A percentile compares a stretch with the other conserved stretches of the same genome.
Conservation (phyloP, 2,113 vertebrate genomes). For the Nettapus auritus region DNA sequence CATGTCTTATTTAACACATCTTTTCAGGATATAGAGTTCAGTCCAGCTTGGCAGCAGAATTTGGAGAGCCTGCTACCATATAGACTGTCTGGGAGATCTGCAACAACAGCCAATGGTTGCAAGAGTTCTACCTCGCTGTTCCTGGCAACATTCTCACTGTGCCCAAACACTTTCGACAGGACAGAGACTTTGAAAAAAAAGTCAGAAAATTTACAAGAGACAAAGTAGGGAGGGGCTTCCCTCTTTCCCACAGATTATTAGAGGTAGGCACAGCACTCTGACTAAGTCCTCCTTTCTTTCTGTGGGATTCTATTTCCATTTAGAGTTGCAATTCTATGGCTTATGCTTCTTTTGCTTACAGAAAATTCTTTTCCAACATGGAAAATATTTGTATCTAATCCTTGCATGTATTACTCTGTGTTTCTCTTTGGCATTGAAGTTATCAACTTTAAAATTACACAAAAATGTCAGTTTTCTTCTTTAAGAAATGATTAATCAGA, state of each 20-base stretch:
- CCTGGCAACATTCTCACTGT: neutral
- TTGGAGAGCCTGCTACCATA: neutral
- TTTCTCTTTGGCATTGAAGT: neutral
- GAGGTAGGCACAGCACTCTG: neutral
- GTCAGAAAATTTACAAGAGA: neutral
- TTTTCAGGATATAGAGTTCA: neutral
- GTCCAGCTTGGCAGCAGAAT: neutral
- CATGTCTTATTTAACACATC: neutral
- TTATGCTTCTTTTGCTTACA: neutral
- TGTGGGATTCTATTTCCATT: neutral
- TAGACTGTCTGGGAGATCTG: neutral
- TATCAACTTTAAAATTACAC: neutral
- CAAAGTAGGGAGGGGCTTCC: rapidly evolving
- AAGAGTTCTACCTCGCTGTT: neutral
- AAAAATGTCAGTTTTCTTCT: neutral
- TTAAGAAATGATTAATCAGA: neutral
- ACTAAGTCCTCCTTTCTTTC: neutral
- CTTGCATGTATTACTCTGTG: neutral
- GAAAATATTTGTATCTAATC: neutral
- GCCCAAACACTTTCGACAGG: neutral
- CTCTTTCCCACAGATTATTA: neutral
- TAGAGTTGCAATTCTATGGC: neutral
- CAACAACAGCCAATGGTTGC: rapidly evolving
- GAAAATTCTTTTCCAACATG: neutral
- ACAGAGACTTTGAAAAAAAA: neutral